Conservation (phyloP, 2,797 vertebrate genomes). For the Phrynocephalus vlangalii region DNA sequence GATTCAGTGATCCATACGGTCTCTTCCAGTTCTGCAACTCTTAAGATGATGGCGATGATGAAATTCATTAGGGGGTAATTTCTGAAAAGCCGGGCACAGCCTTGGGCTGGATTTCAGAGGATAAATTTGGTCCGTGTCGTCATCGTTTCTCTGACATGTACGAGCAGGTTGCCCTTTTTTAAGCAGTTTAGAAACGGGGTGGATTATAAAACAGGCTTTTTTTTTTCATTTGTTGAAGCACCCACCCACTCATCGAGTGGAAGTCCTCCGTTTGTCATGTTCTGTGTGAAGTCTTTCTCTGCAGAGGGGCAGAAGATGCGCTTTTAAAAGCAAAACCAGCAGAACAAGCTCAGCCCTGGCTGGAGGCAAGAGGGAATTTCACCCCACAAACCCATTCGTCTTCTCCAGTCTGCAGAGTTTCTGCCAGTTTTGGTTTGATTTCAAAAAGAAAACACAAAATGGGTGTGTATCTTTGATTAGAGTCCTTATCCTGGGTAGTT, state of each 20-base stretch:
- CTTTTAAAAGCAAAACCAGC: background rate
- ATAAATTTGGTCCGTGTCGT: background rate
- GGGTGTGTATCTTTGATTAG: background rate
- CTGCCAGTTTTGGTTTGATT: background rate
- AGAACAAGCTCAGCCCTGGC: background rate
- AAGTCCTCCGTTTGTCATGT: background rate
- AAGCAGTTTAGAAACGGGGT: background rate
- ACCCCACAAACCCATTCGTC: background rate
- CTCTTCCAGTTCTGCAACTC: too few relatives aligned
- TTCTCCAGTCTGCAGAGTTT: background rate
- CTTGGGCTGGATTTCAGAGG: too few relatives aligned
- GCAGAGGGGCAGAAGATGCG: background rate
- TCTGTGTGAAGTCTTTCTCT: too few relatives aligned
- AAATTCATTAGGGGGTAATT: background rate
- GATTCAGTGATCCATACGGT: too few relatives aligned
- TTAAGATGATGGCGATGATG: too few relatives aligned
- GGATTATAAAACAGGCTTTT: too few relatives aligned
- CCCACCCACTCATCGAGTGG: too few relatives aligned
- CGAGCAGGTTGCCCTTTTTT: background rate
- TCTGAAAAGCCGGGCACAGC: too few relatives aligned
- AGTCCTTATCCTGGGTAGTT: slow-evolving; percentile 12
- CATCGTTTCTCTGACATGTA: background rate
- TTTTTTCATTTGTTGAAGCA: too few relatives aligned
- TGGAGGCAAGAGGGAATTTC: background rate
- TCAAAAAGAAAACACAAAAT: background rate